Evolutionary conservation across 1,140 invertebrate genomes (phyloP), one percentile per base, ranked within the genome.

Genomic region (Drosophila orena): DNA sequence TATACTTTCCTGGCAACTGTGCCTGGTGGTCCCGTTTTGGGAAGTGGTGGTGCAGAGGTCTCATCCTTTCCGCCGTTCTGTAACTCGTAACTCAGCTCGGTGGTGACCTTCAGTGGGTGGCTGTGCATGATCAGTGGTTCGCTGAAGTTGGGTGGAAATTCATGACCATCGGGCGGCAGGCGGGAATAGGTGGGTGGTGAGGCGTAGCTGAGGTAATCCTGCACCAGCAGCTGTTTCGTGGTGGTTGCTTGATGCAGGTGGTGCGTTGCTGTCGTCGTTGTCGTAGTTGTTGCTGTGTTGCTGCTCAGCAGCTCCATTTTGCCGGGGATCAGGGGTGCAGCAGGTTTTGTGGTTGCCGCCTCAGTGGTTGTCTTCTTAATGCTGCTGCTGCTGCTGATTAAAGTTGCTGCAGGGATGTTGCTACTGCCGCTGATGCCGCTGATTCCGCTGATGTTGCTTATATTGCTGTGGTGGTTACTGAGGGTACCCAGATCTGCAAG

Each of bases 121-220:
- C 59, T 52, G 60, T 89, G 72, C 90, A 91, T 91, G 40, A 91
- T 85, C 47, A 91, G 71, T 34, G 93, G 95, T 92, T 97, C 96
- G 68, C 95, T 93, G 62, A 95, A 95, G 78, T 96, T 95, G 27
- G 95, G 93, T 59, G 96, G 97, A 93, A 97, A 97, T 91, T 98
- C 97, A 91, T 97, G 96, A 76, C 97, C 97, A 93, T 98, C 97
- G 49, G 97, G 97, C 66, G 97, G 97, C 81, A 97, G 94, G 72
- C 97, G 94, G 27, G 95, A 95, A 80, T 94, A 94, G 17, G 93
- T 93, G 17, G 91, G 91, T 34, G 91, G 91, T 24, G 91, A 80
- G 61, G 84, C 84, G 79, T 89, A 89, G 68, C 84, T 91, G 17
- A 92, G 58, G 38, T 92, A 92, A 58, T 92, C 91, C 74, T 85